These are phyloP conservation scores for Eira barbara DNA, from an alignment of 2,113 vertebrate genomes.

Conservation along the genomic window DNA sequence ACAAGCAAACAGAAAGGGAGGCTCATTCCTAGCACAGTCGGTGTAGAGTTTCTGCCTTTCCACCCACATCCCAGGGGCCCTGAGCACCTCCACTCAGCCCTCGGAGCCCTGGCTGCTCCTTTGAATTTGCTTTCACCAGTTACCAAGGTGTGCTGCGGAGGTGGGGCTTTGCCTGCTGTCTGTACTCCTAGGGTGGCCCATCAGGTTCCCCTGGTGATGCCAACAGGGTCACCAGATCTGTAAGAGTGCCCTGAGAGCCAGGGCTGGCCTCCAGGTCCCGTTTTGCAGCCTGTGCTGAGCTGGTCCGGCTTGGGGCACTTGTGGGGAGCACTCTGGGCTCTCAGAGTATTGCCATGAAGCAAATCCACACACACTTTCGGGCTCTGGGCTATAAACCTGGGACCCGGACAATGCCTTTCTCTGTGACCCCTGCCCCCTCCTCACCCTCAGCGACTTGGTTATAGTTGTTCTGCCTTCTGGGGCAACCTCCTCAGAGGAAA, in stretches of 20 bases:
- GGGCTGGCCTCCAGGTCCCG: background rate
- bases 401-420: background rate
- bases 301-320: too few relatives aligned
- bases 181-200: background rate
- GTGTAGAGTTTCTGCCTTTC: background rate
- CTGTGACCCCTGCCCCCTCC: background rate
- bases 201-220: background rate
- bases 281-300: background rate
- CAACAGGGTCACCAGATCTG: background rate
- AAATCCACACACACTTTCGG: background rate
- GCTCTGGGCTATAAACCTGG: background rate
- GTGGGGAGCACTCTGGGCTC: background rate
- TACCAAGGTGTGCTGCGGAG: background rate
- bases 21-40: background rate
- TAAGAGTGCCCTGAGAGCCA: background rate
- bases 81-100: background rate
- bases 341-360: background rate
- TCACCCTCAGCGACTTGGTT: fast-evolving
- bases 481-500: background rate
- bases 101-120: background rate
- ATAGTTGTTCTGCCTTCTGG: background rate
- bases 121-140: background rate
- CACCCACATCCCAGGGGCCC: fast-evolving
- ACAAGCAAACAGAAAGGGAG: background rate
- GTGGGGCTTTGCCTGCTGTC: background rate